Base-by-base conservation (phyloP, 2,113 vertebrate genomes). In the Macrotus californicus region DNA sequence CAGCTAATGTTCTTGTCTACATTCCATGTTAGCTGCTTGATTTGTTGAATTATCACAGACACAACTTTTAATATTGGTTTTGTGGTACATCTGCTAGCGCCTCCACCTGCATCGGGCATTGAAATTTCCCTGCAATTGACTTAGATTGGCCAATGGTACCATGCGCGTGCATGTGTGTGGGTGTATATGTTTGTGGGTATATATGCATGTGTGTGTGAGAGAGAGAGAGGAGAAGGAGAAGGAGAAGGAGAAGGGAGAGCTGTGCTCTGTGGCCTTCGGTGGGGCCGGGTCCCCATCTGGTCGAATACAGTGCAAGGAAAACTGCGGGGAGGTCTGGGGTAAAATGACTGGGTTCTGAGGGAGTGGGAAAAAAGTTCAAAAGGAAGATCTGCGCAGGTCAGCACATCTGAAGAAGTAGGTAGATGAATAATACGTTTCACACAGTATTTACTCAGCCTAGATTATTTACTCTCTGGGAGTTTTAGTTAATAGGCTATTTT, bases 91-190 rank as follows among this genome's bases (percentile, higher is more conserved):
- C 13, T 81, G 22, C 12, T 5, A 9, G 69, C 14, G 18, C 5
- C 4, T 19, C 36, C 26, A 26, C 26, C 2, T 14, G 1, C n/a
- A 1, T n/a, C 31, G 31, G 3, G 39, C 6, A 14, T 36, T 56
- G 54, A 43, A 19, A 75, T 73, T 80, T 94, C 56, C 21, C 29
- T 41, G n/a, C 43, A 16, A 7, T 36, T 67, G 46, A 43, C 41
- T 76, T 56, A 34, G 64, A 48, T 31, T 29, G 69, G 92, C 31
- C 5, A 26, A 13, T n/a, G 85, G 26, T 41, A 39, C 3, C 76
- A 6, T 59, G 34, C 11, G 18, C 34, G 15, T 39, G 15, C 6
- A 15, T 43, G 56, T 29, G 16, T 21, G 34, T 3, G 29, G 16
- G 9, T 36, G 6, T 29, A 26, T 29, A 29, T 31, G 6, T 21